Base-by-base conservation (phyloP, 2,797 vertebrate species). In the Rhinoraja longicauda region DNA sequence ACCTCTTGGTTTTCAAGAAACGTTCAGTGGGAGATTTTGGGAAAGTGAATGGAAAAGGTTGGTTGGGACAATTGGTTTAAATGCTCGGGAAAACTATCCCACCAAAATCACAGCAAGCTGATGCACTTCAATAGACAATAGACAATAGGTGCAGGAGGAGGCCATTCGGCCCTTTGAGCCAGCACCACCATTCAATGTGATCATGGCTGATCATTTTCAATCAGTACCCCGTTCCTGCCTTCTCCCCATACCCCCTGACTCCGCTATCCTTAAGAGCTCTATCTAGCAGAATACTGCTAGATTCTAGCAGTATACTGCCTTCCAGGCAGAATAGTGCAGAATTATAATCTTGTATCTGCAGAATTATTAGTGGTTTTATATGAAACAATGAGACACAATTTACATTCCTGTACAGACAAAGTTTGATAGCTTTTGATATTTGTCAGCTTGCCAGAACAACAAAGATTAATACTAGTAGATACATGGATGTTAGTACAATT, bases 401-500 rank as follows among this genome's bases (percentile, higher is more conserved):
- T 32, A 86, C 32, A 86, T 64, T 86, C 13, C 57, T 59, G 1
- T 29, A 12, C 53, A 84, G 12, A 59, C 53, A 84, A 62, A 84
- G 4, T 59, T 84, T 84, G 29, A 8, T 19, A 64, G 29, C 15
- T 88, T 64, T 53, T 64, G 32, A 19, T 32, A 32, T n/a, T 32
- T 62, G n/a, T 21, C 29, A 32, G 57, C 15, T 64, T 88, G 84
- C 59, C n/a, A 36, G 59, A 88, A 64, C 62, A n/a, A 13, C 29
- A 62, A 57, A 32, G 26, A 2, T 62, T 82, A 88, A n/a, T 19
- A 36, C 84, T 64, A 15, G 59, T 64, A 21, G n/a, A 64, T 88
- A 88, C 6, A 32, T 36, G n/a, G 84, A 88, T 36, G 62, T 88
- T 88, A 88, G 84, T 88, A 88, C 57, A 84, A 64, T n/a, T 32